phyloP scores from a whole-genome alignment of 1,140 invertebrate genomes.

The Olivierus martensii region DNA sequence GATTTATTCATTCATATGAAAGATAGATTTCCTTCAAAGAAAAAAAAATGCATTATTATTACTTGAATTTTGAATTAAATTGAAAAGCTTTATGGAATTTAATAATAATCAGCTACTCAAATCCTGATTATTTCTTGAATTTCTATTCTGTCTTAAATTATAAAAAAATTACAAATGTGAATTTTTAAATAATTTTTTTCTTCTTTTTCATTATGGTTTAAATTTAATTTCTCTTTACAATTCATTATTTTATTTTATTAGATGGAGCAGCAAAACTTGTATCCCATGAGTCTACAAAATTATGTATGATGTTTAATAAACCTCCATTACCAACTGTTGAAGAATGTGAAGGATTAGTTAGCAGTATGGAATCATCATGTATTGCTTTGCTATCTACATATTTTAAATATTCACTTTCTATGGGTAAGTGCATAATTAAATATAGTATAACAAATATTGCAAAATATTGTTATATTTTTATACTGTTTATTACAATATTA shows the following conservation, averaged over 20 bases:
- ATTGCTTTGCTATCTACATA: constrained; percentile 10
- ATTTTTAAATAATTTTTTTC: no score
- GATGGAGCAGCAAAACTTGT: constrained; percentile 13
- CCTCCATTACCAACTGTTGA: constrained; percentile 5
- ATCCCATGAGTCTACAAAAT: constrained; percentile 20
- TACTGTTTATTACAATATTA: background rate
- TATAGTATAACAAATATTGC: background rate
- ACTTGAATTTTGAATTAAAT: no score
- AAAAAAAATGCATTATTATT: no score
- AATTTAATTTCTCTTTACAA: background rate
- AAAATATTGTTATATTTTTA: background rate
- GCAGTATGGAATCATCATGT: constrained; percentile 9
- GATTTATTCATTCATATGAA: no score
- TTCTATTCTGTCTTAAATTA: no score
- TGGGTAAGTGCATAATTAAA: constrained; percentile 1
- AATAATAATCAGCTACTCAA: no score
- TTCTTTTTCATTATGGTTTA: constrained; percentile 2
- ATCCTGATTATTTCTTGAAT: no score
- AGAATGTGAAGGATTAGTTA: constrained; percentile 4
- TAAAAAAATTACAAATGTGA: no score
- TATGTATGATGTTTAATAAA: constrained; percentile 16
- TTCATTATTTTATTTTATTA: background rate
- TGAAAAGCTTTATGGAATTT: no score
- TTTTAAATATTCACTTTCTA: background rate
- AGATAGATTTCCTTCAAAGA: no score